Base-by-base conservation (phyloP, 2,797 vertebrate genomes). In the Tarsius wallacei region DNA sequence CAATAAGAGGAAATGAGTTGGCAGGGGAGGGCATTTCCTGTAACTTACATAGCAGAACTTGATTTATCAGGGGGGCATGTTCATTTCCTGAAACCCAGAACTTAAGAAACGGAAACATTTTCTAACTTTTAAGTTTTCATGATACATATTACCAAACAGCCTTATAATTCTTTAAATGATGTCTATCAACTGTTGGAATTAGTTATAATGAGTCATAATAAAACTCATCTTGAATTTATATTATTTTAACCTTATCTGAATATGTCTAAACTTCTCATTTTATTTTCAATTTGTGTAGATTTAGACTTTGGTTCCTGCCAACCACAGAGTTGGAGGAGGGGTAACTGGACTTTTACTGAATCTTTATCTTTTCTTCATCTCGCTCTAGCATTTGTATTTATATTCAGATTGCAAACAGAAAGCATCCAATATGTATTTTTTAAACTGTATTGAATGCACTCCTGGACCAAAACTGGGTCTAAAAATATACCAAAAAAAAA, bases 211-310 rank as follows among this genome's bases (percentile, higher is more conserved):
- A 90, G 13, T n/a, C 42, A 71, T 83, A 66, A 82, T 74, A 96
- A 70, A 94, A 59, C 17, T 82, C 36, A 71, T 51, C 74, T 93
- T 78, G 59, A 68, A 86, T 91, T 93, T 93, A 59, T 36, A 86
- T 59, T 7, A 14, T 49, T 91, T 93, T 93, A 90, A 89, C 21
- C 33, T 87, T 90, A 80, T 91, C 28, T 71, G 66, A 91, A 42
- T 93, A 90, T 55, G 90, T 84, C 28, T 68, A 88, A 94, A 59
- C 10, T 36, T 90, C 22, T 31, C 9, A 78, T 87, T 96, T 96
- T 59, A 74, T 94, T 80, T 68, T 59, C 17, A 74, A 6, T 64
- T 96, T 90, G 17, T 24, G 7, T n/a, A 68, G 12, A 87, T 47
- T 28, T 82, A 74, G 1, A 31, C 4, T 81, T 96, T 88, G n/a